Base-by-base conservation (phyloP, 64 coral and sea anemone genomes). In the Acropora tenuis region DNA sequence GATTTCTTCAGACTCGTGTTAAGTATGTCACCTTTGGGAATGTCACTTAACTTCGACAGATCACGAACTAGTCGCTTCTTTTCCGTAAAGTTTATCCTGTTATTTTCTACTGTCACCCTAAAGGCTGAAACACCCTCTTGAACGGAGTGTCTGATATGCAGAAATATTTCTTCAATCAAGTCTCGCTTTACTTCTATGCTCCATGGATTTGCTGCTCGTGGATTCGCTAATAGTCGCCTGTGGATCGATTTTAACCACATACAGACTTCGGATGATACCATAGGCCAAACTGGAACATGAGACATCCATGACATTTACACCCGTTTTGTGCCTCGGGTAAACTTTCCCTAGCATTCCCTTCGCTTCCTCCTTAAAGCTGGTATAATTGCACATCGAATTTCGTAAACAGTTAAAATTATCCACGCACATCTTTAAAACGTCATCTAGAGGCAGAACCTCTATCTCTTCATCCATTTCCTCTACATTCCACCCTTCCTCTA, bases 1-100 rank as follows among this genome's bases (percentile, higher is more conserved):
- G 69, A 74, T 88, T 88, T 88, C 69, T 88, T 88, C 52, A 88
- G 74, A 75, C n/a, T 88, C 41, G 69, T 2, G 69, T 88, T 18
- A 47, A 88, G 46, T 88, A 41, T 43, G 41, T 73, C 66, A 42
- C 1, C 47, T 50, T 79, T 55, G 50, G 50, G 50, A 55, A 55
- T 55, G 50, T 55, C 50, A 55, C 50, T 75, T 47, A 88, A 48
- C 85, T 88, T 88, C 41, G 69, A 69, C 85, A 88, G 71, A 73
- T 88, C 85, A 53, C 67, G 85, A 88, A 75, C 73, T 75, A 41
- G 73, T 0, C 73, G 73, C 2, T 75, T 75, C 73, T 75, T 75
- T 75, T 41, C 73, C 73, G 73, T 73, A 48, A 88, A 88, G 74
- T 72, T 75, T 75, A 71, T 55, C 50, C 85, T 49, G 47, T 47